Evolutionary conservation across 2,113 vertebrate species (phyloP).

Genomic region (Syrrhaptes paradoxus): DNA sequence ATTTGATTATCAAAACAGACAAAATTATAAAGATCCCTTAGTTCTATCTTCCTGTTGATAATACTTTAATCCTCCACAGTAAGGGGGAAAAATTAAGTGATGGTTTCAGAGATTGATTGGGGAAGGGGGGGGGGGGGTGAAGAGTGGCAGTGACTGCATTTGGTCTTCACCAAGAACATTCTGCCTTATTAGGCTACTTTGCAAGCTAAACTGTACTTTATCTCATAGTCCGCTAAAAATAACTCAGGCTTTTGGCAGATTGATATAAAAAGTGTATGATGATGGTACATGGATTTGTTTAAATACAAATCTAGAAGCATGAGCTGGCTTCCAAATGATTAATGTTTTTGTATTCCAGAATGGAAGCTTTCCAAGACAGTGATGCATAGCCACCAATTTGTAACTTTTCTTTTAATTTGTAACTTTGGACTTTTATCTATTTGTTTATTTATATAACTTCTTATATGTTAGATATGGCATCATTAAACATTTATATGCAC

Average conservation of each 20-base stretch:
- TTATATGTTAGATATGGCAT: not conserved
- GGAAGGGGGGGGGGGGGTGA: not conserved
- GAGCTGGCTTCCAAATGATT: slow-evolving; percentile 24
- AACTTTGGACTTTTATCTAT: not conserved
- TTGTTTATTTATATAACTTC: not conserved
- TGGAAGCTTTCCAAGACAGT: slow-evolving; percentile 47
- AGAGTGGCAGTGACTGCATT: slow-evolving; percentile 16
- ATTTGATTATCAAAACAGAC: not conserved
- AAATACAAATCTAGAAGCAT: slow-evolving; percentile 39
- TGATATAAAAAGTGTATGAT: slow-evolving; percentile 39
- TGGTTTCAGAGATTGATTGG: not conserved
- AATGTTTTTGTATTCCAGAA: slow-evolving; percentile 23
- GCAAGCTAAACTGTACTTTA: slow-evolving; percentile 38
- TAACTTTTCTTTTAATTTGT: slow-evolving; percentile 40
- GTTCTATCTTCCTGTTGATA: not conserved
- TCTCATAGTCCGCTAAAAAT: slow-evolving; percentile 35
- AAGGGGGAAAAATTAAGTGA: not conserved
- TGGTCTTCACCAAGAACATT: slow-evolving; percentile 26
- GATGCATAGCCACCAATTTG: slow-evolving; percentile 35
- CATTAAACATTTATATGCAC: not conserved
- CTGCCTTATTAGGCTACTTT: slow-evolving; percentile 60
- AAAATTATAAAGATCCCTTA: not conserved
- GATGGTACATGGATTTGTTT: slow-evolving; percentile 39
- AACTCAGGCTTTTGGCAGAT: slow-evolving; percentile 56
- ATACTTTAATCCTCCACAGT: not conserved